A percentile compares a stretch with the other conserved stretches of the same genome.
Evolutionary conservation across 2,113 vertebrate species (phyloP).

Genomic region (Sialia sialis): DNA sequence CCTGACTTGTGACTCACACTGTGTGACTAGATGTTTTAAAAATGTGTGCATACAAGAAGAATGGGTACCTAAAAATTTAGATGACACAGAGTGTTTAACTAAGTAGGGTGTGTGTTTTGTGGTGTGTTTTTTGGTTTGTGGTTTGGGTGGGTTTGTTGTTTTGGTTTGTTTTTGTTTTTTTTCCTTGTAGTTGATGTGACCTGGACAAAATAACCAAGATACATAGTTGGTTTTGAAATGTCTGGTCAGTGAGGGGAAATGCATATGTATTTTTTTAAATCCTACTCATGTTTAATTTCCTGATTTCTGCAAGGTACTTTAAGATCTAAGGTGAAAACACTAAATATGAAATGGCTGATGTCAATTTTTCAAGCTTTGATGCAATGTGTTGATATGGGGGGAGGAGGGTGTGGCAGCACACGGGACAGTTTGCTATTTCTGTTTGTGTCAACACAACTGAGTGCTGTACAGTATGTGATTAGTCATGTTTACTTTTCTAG

Average conservation of each 20-base stretch:
- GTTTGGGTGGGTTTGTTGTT: not conserved
- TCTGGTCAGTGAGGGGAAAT: not conserved
- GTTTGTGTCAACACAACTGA: not conserved
- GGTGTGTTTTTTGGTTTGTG: not conserved
- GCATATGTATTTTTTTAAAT: not conserved
- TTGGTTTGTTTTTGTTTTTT: not conserved
- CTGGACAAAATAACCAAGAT: not conserved
- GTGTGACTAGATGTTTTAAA: not conserved
- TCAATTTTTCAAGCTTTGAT: not conserved
- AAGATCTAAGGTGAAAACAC: not conserved
- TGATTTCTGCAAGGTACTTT: not conserved
- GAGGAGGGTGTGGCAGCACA: not conserved
- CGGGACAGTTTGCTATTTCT: not conserved
- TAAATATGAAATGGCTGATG: not conserved
- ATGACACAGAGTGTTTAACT: not conserved
- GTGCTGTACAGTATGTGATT: not conserved
- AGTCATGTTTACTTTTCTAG: slow-evolving; percentile 16
- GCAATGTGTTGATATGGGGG: not conserved
- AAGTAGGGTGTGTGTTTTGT: not conserved
- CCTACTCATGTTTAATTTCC: not conserved
- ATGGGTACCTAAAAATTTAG: not conserved
- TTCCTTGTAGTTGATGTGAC: not conserved
- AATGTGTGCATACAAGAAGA: not conserved
- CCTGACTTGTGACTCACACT: slow-evolving; percentile 2
- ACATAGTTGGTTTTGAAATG: not conserved